Evolutionary conservation across 2,888 invertebrate genomes (phyloP), one percentile per base, ranked within the genome.

Genomic region (Cephonodes hylas): DNA sequence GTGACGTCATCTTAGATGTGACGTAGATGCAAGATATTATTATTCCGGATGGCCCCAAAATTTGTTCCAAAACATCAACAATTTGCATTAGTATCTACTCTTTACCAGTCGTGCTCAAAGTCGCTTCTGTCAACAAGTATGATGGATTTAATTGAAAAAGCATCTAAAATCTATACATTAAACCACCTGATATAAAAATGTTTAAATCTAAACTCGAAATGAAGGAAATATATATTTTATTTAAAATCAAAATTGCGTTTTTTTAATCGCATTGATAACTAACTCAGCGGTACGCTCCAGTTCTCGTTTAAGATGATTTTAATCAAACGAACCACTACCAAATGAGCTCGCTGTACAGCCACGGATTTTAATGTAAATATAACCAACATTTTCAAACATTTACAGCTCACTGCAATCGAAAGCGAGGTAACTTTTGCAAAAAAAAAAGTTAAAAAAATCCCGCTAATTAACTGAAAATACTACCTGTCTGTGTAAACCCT

Each of bases 381-480:
- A 45, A 20, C 22, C 48, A 61, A 34, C 61, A 64, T 64, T 64
- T 44, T 31, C 67, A 67, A 66, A 53, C 18, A 53, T 34, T 53
- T 48, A 53, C 25, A 42, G 42, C 42, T 42, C 42, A 25, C 18
- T 42, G 42, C 48, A 42, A 62, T 38, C 61, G 18, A 44, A 46
- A 27, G 25, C 18, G 15, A 42, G 42, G 60, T 25, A 61, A 59
- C 45, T 61, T 58, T 61, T 46, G 18, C 23, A n/a, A 34, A 22
- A 46, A 61, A 45, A 46, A 38, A 56, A 15, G 15, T 25, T 44
- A 6, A 31, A 31, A 60, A 60, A 58, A 73, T 74, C 67, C 67
- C 70, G 79, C 80, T 85, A 86, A 86, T 84, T 85, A 86, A 85
- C 81, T 81, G 77, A 79, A 84, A 84, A 79, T 80, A 74, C 69